These are phyloP conservation scores for Zeuzera pyrina DNA, from an alignment of 2,888 invertebrate genomes.

Conservation along the genomic window DNA sequence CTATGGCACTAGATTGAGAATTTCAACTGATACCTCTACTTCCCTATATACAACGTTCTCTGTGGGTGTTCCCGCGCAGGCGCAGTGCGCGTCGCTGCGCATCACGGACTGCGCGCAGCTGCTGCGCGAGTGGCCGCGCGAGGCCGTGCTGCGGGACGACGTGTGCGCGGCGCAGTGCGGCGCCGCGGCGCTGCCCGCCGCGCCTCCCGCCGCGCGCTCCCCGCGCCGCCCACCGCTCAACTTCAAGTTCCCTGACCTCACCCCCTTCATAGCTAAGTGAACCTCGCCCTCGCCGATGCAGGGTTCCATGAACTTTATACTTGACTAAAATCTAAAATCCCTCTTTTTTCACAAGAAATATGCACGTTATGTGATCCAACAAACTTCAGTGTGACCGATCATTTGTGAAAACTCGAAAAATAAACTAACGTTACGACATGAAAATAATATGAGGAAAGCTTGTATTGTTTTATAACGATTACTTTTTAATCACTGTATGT, in stretches of 20 bases:
- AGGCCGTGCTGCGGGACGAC: slow-evolving; percentile 86
- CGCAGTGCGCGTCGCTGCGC: slow-evolving; percentile 89
- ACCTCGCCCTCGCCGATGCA: slow-evolving; percentile 1
- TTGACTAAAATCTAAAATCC: too few species aligned
- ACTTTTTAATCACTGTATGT: too few species aligned
- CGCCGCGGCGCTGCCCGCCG: slow-evolving; percentile 74
- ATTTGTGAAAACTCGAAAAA: too few species aligned
- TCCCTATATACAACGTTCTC: too few species aligned
- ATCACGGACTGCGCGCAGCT: slow-evolving; percentile 90
- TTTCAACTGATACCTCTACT: too few species aligned
- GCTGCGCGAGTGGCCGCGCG: slow-evolving; percentile 86
- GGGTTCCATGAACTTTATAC: neutral
- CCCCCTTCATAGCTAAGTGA: slow-evolving; percentile 78
- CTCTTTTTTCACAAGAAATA: too few species aligned
- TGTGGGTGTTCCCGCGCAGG: slow-evolving; percentile 76
- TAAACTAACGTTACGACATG: too few species aligned
- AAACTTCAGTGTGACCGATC: too few species aligned
- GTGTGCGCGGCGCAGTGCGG: slow-evolving; percentile 94
- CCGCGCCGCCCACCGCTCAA: slow-evolving; percentile 58
- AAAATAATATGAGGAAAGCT: too few species aligned
- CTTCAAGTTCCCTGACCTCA: slow-evolving; percentile 85
- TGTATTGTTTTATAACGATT: too few species aligned
- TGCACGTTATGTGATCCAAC: too few species aligned
- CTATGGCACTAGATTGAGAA: too few species aligned
- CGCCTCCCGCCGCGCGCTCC: slow-evolving; percentile 22